Evolutionary conservation across 92 coral and sea anemone genomes (phyloP), one percentile per base, ranked within the genome.

Genomic region (Heteractis magnifica): DNA sequence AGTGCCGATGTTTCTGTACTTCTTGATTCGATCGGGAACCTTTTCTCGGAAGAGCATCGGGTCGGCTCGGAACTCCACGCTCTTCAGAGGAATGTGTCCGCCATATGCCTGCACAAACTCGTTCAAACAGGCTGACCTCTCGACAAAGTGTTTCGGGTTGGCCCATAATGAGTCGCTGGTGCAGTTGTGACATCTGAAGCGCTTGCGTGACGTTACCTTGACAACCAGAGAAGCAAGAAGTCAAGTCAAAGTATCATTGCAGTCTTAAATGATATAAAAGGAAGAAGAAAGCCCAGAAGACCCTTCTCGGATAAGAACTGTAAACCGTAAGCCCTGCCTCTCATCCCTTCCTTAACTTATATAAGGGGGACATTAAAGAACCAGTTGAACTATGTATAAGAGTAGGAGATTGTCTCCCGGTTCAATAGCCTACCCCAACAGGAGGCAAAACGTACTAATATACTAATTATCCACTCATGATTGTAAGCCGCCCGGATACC

Each of bases 1-100:
- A 6, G 93, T 94, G 50, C 99, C 99, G 49, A 97, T 85, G 59
- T 91, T 90, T 64, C 80, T 87, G 81, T 88, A 97, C 12, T 90
- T 80, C 79, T 94, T 97, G 72, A 94, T 81, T 74, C 90, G 80
- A 58, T 87, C 89, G 18, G 99, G 98, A 14, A 97, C 85, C 20
- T 92, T 91, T 70, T 97, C 98, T 34, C 95, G 89, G 88, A 92
- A 94, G 68, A 97, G 87, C 74, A 97, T 73, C 19, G 99, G 99
- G 58, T 97, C 99, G 10, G 98, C 99, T 58, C 99, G 89, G 88
- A 97, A 97, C 77, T 94, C 99, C 16, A 93, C 98, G 14, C 97
- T 92, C 86, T 94, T 88, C 52, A 97, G 89, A 21, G 98, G 98
- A 86, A 94, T 64, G 15, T 76, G 82, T 13, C 98, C 99, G n/a